phyloP scores from a whole-genome alignment of 2,797 vertebrate species.

The Sparidentex hasta region DNA sequence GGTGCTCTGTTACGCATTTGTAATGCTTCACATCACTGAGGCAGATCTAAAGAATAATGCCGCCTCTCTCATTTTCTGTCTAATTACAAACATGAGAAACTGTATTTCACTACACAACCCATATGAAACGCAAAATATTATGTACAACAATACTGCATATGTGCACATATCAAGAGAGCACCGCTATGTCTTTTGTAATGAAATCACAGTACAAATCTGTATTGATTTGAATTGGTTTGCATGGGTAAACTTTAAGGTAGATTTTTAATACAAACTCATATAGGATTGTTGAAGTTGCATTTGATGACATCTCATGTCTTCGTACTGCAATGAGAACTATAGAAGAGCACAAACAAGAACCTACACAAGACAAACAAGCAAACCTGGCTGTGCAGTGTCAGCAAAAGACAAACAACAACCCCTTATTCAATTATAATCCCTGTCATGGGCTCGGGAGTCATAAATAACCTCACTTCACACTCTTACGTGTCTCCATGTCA shows the following conservation, averaged over 20 bases:
- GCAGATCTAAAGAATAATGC: conserved; percentile 15
- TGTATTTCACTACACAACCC: background rate
- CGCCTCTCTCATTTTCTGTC: background rate
- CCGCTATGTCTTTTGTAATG: background rate
- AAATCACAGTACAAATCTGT: conserved; percentile 9
- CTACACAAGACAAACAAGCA: conserved; percentile 2
- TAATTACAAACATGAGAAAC: background rate
- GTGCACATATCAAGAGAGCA: background rate
- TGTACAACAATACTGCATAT: conserved; percentile 6
- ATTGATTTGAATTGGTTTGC: background rate
- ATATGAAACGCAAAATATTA: background rate
- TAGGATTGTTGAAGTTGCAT: background rate
- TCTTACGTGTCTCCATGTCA: conserved; percentile 53
- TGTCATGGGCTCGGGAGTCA: background rate
- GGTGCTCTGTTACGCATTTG: conserved; percentile 54
- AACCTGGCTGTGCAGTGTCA: conserved; percentile 2
- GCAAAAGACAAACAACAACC: background rate
- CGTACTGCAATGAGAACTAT: background rate
- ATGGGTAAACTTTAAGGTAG: background rate
- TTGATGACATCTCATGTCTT: conserved; percentile 34
- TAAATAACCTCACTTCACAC: conserved; percentile 39
- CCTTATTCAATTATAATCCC: background rate
- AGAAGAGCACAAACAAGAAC: background rate
- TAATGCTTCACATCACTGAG: conserved; percentile 23
- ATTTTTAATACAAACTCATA: conserved; percentile 22